Conservation (phyloP, 53 echinoderm and acorn worm genomes). For the Hippasteria phrygiana region DNA sequence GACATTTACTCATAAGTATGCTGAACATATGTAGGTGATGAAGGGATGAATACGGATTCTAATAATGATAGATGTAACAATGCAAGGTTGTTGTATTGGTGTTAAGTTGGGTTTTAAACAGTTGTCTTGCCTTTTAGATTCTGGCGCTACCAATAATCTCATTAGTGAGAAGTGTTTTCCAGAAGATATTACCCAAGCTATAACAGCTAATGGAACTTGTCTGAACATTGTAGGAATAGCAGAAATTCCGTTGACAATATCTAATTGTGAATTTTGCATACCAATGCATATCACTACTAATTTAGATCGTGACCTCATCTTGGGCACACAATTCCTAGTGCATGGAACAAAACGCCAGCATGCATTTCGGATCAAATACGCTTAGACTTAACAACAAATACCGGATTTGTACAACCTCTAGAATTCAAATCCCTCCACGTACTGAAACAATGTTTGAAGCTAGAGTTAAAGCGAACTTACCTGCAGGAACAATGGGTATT, state of each 20-base stretch:
- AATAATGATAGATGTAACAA: not conserved
- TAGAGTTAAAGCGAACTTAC: not conserved
- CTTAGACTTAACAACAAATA: no score
- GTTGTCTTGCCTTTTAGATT: constrained; percentile 7
- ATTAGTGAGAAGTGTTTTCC: constrained; percentile 30
- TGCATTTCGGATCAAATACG: not conserved
- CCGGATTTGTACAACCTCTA: not conserved
- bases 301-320: constrained; percentile 7
- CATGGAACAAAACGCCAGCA: not conserved
- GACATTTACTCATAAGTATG: not conserved
- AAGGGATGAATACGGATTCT: not conserved
- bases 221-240: constrained; percentile 9
- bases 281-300: not conserved
- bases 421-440: not conserved
- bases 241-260: constrained; percentile 17
- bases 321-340: constrained; percentile 15
- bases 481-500: not conserved
- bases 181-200: not conserved
- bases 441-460: constrained; percentile 32
- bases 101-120: not conserved
- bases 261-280: not conserved
- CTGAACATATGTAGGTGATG: constrained; percentile 7
- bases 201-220: constrained; percentile 25
- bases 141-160: constrained; percentile 20
- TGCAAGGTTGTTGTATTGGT: constrained; percentile 18